Evolutionary conservation across 2,797 vertebrate genomes (phyloP), one percentile per base, ranked within the genome.

Genomic region (Microctenopoma stevenorrisi): DNA sequence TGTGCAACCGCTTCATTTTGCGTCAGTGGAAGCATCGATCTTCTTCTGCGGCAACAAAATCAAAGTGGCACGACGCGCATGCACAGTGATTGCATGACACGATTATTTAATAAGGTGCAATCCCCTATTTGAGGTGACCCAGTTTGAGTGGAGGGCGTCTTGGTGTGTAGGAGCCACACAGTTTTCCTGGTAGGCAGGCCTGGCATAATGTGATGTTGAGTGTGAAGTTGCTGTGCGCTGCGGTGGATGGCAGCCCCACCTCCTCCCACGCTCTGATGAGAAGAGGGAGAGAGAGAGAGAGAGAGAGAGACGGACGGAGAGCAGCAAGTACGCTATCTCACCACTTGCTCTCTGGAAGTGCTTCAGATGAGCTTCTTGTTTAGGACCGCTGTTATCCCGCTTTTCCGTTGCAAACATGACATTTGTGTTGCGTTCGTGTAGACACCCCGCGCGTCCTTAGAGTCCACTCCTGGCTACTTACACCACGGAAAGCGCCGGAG

Each of bases 321-420:
- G 79, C 82, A 83, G 83, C 84, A 84, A 89, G 78, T 86, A 87
- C 85, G 71, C 86, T 54, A 82, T 90, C 86, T 89, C 87, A 76
- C 81, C 91, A 90, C 86, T 94, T 92, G 89, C 90, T 91, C 91
- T 88, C 84, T 90, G 90, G 86, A 87, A 89, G 91, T 81, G 83
- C 87, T 88, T 90, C 87, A 88, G 88, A 86, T 70, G 81, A 72
- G 89, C 82, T 90, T 49, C 74, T 76, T 74, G 40, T 69, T 68
- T 6, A 61, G 66, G 35, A 49, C 33, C 58, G 57, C 68, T 26
- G 61, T 67, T 8, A 8, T 47, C 64, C 25, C 14, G 38, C 67
- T 44, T 43, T 51, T 9, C 58, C 53, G 18, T 37, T 14, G 46
- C 47, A 62, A 55, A 66, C 46, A 76, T 74, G 76, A 48, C 82